These are phyloP conservation scores for Leptopilina myrica DNA, from an alignment of 2,888 invertebrate species.

Conservation along the genomic window DNA sequence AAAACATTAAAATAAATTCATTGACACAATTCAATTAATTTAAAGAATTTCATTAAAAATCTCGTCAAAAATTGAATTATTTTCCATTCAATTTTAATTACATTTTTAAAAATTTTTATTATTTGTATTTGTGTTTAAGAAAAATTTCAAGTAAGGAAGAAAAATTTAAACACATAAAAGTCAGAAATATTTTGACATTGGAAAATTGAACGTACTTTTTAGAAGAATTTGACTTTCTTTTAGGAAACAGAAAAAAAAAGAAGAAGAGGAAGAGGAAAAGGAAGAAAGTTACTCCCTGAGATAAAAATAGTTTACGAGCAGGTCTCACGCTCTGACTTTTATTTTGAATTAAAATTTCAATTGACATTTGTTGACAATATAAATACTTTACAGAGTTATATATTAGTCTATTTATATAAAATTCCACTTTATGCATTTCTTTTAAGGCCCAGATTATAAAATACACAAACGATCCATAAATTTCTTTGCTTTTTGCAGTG, in stretches of 20 bases:
- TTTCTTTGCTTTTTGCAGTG: not conserved
- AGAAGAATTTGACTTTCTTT: not conserved
- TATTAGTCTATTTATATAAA: not conserved
- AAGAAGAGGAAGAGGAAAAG: not conserved
- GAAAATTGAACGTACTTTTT: not conserved
- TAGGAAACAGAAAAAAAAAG: not conserved
- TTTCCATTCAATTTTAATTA: no score
- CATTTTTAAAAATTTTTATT: no score
- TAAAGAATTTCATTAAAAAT: no score
- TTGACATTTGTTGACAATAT: constrained; percentile 21
- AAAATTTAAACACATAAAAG: no score
- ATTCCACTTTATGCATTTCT: constrained; percentile 21
- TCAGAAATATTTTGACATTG: no score
- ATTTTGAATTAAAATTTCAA: constrained; percentile 24
- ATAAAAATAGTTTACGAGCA: constrained; percentile 5
- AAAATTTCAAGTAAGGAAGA: no score
- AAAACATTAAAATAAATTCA: no score
- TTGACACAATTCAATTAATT: no score
- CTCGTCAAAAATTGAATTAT: no score
- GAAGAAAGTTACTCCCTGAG: not conserved
- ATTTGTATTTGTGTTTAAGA: no score
- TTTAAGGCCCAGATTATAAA: not conserved
- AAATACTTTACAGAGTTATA: constrained; percentile 13
- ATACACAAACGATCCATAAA: not conserved
- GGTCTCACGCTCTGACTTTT: constrained; percentile 5